Base-by-base conservation (phyloP, 2,113 vertebrate genomes). In the Lethenteron camtschaticum region DNA sequence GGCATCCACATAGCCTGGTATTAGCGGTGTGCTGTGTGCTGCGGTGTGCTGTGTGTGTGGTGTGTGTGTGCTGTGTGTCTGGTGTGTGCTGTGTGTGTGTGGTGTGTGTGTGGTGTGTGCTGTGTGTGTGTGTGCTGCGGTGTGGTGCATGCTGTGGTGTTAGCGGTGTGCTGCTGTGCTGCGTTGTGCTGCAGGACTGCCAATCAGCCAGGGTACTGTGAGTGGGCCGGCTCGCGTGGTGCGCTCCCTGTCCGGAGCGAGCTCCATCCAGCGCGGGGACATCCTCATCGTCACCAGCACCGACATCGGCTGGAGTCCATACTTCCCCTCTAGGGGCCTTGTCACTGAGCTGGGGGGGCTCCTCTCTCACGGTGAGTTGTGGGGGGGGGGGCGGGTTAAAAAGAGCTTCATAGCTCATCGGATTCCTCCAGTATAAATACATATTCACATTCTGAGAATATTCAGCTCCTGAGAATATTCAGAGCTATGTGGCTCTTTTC, bases 291-390 rank as follows among this genome's bases (percentile, higher is more conserved):
- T 66, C 55, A 56, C 10, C 57, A 71, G 70, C 55, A 68, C 58
- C 56, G 70, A 71, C 59, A 63, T 71, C 16, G 70, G 70, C 10
- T 71, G 70, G 70, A 71, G 70, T 66, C 70, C 70, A 16, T 71
- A 71, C n/a, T 71, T 71, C 59, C 59, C 9, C 59, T 71, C 55
- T 71, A 3, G 55, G 59, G 70, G 70, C 11, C 14, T 71, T 4
- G 59, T 71, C 55, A 71, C 70, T 9, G 70, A 71, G 59, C 57
- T 71, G 12, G 70, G 70, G 68, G 70, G 70, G 56, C 58, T 71
- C n/a, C 55, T 71, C 20, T 71, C 70, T 56, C 70, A 71, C 11
- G 70, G 70, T 71, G 57, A 41, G 41, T 41, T 41, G 41, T 41
- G 41, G 5, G 41, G 41, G 41, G 41, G 41, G 41, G 41, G 41